Conservation (phyloP, 30 jellyfish, hydroid and myxozoan species). For the Aurelia coerulea region DNA sequence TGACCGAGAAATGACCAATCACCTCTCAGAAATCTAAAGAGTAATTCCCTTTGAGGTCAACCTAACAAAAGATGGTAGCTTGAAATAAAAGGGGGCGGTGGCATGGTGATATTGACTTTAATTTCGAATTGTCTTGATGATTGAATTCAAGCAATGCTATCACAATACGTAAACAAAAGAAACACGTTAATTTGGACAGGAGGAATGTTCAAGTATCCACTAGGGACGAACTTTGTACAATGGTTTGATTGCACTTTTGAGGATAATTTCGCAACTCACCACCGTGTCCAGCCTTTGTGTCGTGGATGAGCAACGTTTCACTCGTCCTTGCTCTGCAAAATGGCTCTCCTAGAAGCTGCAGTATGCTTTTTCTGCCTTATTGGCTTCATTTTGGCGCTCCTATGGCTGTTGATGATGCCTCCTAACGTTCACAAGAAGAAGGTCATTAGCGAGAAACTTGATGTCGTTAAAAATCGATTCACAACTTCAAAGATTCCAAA, state of each 20-base stretch:
- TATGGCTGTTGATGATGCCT: conserved; percentile 64
- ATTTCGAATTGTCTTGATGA: too few relatives aligned
- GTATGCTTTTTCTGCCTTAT: conserved; percentile 28
- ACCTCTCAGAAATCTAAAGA: too few relatives aligned
- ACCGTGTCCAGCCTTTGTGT: neutral
- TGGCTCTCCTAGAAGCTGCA: conserved; percentile 15
- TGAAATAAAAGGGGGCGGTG: too few relatives aligned
- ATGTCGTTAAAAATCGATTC: conserved; percentile 75
- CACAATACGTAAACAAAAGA: too few relatives aligned
- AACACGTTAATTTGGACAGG: too few relatives aligned
- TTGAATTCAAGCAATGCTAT: too few relatives aligned
- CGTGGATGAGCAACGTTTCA: too few relatives aligned
- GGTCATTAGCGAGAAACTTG: conserved; percentile 58
- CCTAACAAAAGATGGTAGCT: too few relatives aligned
- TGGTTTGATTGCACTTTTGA: neutral
- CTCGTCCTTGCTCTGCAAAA: neutral
- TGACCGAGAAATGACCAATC: too few relatives aligned
- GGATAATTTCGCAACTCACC: neutral
- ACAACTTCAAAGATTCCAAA: conserved; percentile 79
- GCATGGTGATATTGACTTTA: too few relatives aligned
- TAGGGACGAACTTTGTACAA: conserved; percentile 17
- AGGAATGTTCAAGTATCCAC: too few relatives aligned
- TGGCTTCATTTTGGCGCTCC: conserved; percentile 31
- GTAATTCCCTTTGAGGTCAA: too few relatives aligned
- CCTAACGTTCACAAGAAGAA: conserved; percentile 57